phyloP scores from a whole-genome alignment of 1,140 invertebrate genomes.

The Condylostylus longicornis region DNA sequence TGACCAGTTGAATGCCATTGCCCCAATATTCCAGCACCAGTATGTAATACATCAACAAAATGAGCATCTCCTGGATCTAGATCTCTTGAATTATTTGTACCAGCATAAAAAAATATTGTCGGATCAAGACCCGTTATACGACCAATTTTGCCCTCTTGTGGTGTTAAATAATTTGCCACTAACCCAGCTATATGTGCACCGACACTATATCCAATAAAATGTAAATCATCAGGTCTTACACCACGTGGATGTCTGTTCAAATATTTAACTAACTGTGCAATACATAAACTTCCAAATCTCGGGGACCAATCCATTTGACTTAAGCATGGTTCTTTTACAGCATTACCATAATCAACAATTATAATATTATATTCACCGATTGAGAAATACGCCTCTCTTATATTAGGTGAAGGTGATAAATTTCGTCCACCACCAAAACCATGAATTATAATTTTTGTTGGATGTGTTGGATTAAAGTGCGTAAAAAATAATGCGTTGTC shows the following conservation, averaged over 20 bases:
- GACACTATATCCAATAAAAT: slow-evolving; percentile 71
- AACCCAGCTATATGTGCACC: slow-evolving; percentile 73
- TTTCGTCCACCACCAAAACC: slow-evolving; percentile 67
- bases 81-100: slow-evolving; percentile 60
- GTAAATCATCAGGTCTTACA: slow-evolving; percentile 52
- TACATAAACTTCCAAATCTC: slow-evolving; percentile 62
- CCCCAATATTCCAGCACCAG: slow-evolving; percentile 67
- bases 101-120: slow-evolving; percentile 68
- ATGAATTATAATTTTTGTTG: slow-evolving; percentile 67
- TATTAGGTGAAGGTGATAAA: slow-evolving; percentile 62
- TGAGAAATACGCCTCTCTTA: slow-evolving; percentile 62
- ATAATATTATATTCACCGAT: slow-evolving; percentile 71
- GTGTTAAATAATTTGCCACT: slow-evolving; percentile 56
- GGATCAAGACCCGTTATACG: slow-evolving; percentile 73
- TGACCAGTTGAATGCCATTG: slow-evolving; percentile 77
- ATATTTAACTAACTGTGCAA: slow-evolving; percentile 65
- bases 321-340: slow-evolving; percentile 69
- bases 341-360: slow-evolving; percentile 65
- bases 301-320: slow-evolving; percentile 71
- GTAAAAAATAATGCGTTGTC: slow-evolving; percentile 51
- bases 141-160: slow-evolving; percentile 49
- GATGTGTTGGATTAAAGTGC: slow-evolving; percentile 53
- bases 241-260: slow-evolving; percentile 58
- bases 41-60: slow-evolving; percentile 80
- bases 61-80: slow-evolving; percentile 69